Evolutionary conservation across 2,888 invertebrate species (phyloP).

Genomic region (Mimas tiliae): DNA sequence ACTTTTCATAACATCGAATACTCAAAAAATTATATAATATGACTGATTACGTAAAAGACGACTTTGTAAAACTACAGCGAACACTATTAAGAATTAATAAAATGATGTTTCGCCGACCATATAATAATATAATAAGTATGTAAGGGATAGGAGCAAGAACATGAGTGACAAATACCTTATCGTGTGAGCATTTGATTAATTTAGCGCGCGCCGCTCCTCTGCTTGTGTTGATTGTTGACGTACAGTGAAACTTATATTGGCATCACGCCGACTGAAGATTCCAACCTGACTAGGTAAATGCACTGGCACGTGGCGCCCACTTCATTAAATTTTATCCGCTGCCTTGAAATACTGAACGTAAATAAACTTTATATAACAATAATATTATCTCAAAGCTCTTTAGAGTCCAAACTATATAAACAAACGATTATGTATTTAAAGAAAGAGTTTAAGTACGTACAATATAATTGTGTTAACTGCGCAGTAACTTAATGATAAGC

Average conservation of each 20-base stretch:
- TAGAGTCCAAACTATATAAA: background rate
- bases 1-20: too few species aligned
- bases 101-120: too few species aligned
- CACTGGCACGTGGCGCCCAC: slow-evolving; percentile 49
- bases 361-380: slow-evolving; percentile 28
- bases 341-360: slow-evolving; percentile 44
- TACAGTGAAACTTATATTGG: slow-evolving; percentile 44
- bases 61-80: too few species aligned
- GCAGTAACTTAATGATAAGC: slow-evolving; percentile 71
- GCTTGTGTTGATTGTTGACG: slow-evolving; percentile 34
- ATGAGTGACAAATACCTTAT: background rate
- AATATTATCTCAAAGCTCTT: slow-evolving; percentile 4
- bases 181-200: background rate
- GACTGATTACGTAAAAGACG: too few species aligned
- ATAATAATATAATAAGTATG: too few species aligned
- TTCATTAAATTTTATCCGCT: slow-evolving; percentile 47
- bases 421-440: slow-evolving; percentile 18
- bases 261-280: slow-evolving; percentile 56
- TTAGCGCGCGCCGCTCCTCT: background rate
- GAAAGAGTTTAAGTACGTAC: slow-evolving; percentile 23
- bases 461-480: slow-evolving; percentile 55
- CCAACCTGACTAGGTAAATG: slow-evolving; percentile 52
- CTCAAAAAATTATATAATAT: too few species aligned
- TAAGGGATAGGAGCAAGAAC: background rate
- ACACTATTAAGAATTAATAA: too few species aligned